Conservation (phyloP, 1,140 invertebrate genomes). For the Andrena cerasifolii region DNA sequence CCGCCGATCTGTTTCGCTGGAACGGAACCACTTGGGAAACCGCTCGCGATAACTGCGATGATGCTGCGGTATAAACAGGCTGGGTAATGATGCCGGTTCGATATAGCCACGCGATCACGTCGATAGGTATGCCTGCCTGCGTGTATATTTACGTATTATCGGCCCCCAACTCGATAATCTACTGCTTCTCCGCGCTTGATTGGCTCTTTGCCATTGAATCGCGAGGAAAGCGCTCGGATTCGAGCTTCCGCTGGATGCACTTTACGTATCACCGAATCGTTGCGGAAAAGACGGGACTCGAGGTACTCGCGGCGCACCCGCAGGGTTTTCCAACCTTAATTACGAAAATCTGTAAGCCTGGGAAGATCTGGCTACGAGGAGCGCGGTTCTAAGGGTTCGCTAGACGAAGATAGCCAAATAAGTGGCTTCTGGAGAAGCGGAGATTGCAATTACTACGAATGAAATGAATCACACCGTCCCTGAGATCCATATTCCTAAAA, state of each 20-base stretch:
- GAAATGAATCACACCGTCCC: background rate
- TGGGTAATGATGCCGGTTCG: slow-evolving; percentile 31
- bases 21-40: background rate
- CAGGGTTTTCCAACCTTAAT: background rate
- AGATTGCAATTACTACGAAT: slow-evolving; percentile 3
- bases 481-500: background rate
- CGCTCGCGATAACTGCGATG: slow-evolving; percentile 1
- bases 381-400: background rate
- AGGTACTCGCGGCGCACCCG: too few relatives aligned
- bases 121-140: background rate
- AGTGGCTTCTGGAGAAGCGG: background rate
- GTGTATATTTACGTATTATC: slow-evolving; percentile 39
- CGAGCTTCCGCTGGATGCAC: background rate
- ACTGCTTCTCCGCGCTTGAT: slow-evolving; percentile 39
- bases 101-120: slow-evolving; percentile 5
- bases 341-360: background rate
- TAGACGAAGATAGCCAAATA: background rate
- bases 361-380: too few relatives aligned
- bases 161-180: slow-evolving; percentile 36
- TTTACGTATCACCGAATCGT: slow-evolving; percentile 17
- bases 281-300: background rate
- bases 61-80: slow-evolving; percentile 23
- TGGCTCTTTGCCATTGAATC: slow-evolving; percentile 56
- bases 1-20: background rate
- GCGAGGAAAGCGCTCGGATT: background rate